Percentiles rank a stretch among this genome's conserved stretches.
phyloP scores from a whole-genome alignment of 2,797 vertebrate genomes.

The Poecilia velifera region DNA sequence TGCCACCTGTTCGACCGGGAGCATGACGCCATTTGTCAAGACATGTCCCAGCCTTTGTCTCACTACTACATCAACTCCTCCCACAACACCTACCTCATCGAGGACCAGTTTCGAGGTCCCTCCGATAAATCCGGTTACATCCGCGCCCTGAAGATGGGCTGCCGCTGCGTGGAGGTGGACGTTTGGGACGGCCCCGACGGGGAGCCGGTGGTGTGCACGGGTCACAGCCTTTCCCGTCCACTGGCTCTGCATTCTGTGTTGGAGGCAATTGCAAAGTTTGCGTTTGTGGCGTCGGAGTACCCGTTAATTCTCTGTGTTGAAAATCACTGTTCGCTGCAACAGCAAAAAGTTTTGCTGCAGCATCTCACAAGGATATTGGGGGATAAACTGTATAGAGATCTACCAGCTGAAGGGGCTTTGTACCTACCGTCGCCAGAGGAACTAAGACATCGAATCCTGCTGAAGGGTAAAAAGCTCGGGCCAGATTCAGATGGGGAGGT shows the following conservation, averaged over 20 bases:
- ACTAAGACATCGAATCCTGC: conserved; percentile 87
- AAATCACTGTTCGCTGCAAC: conserved; percentile 91
- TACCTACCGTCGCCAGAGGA: conserved; percentile 89
- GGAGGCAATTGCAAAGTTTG: conserved; percentile 89
- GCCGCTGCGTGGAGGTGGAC: conserved; percentile 91
- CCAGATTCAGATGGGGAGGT: conserved; percentile 85
- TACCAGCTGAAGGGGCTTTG: conserved; percentile 80
- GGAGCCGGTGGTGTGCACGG: conserved; percentile 89
- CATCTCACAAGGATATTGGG: conserved; percentile 87
- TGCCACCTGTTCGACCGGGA: conserved; percentile 92
- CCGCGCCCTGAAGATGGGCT: conserved; percentile 93
- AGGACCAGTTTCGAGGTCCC: conserved; percentile 92
- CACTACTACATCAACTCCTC: conserved; percentile 97
- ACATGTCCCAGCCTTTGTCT: conserved; percentile 92
- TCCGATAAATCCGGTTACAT: conserved; percentile 93
- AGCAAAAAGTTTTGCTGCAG: conserved; percentile 88
- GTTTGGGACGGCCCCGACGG: conserved; percentile 91
- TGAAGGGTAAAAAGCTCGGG: conserved; percentile 89
- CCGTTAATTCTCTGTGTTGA: conserved; percentile 92
- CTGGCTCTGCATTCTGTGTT: conserved; percentile 88
- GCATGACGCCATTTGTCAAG: conserved; percentile 90
- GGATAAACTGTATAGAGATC: conserved; percentile 82
- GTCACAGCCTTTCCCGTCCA: conserved; percentile 88
- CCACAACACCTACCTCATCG: conserved; percentile 95
- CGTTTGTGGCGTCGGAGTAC: conserved; percentile 90